Base-by-base conservation (phyloP, 2,888 invertebrate genomes). In the Amphipoea lucens region DNA sequence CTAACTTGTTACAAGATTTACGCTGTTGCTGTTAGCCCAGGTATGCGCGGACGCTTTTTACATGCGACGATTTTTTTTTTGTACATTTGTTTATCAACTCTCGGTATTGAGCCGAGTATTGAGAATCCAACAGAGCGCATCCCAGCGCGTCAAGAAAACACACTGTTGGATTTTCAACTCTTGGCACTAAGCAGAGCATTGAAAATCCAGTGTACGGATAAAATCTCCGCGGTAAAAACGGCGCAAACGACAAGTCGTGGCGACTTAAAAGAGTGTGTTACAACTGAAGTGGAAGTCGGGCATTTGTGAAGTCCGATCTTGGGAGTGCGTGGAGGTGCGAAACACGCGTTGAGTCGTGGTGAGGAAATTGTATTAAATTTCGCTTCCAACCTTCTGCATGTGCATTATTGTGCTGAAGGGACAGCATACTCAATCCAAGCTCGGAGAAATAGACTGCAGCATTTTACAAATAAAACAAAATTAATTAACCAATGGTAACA, bases 1-100 rank as follows among this genome's bases (percentile, higher is more conserved):
- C 29, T n/a, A 73, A 94, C 97, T 95, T 91, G 9, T 9, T 5
- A 17, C 11, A 29, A 48, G 48, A 69, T 36, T 36, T 69, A 51
- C 29, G 2, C 2, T 14, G 14, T 14, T 29, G 48, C 20, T 29
- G 12, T 71, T 17, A 62, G 6, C 54, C 2, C 23, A 23, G 23
- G 54, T 54, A 17, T 23, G 6, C 54, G 7, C 23, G 54, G 2
- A 9, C 23, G 54, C 6, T 54, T 54, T 23, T 23, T 20, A 20
- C 54, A n/a, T n/a, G 2, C 3, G 7, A 23, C 7, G 23, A 23
- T 54, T 12, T 60, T n/a, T 60, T n/a, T 60, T n/a, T 11, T 11
- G 11, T 0, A 12, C 12, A n/a, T 11, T 60, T 4, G 11, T 3
- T 60, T n/a, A n/a, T 60, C n/a, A 60, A 60, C 11, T 60, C 57